phyloP scores from a whole-genome alignment of 2,113 vertebrate genomes.

The human (Homo sapiens) region DNA sequence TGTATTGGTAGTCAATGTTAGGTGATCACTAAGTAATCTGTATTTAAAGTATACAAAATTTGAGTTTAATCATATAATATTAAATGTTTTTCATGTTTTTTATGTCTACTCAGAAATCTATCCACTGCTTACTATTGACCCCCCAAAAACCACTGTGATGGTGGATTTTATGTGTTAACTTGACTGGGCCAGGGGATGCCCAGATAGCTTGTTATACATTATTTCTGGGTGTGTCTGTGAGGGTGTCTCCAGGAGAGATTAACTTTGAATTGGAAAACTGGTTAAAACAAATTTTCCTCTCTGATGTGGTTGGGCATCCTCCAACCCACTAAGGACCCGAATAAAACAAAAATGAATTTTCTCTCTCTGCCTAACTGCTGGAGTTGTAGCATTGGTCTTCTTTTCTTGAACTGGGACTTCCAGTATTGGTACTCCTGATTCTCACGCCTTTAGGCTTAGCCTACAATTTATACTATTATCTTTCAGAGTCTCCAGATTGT shows the following conservation, averaged over 20 bases:
- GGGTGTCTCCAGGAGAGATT: not conserved
- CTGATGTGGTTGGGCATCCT: not conserved
- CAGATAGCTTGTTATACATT: not conserved
- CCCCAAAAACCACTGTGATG: not conserved
- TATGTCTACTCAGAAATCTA: not conserved
- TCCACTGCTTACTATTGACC: not conserved
- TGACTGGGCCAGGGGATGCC: not conserved
- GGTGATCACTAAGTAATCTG: not conserved
- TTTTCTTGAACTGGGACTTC: not conserved
- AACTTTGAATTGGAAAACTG: not conserved
- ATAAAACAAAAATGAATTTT: not conserved
- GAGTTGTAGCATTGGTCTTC: not conserved
- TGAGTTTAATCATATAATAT: not conserved
- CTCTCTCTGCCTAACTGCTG: not conserved
- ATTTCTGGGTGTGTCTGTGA: not conserved
- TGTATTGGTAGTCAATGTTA: not conserved
- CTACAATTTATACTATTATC: not conserved
- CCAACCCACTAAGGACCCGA: not conserved
- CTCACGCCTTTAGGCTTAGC: not conserved
- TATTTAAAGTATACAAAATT: not conserved
- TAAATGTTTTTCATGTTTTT: not conserved
- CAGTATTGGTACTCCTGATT: not conserved
- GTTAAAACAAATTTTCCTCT: not conserved
- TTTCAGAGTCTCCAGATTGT: not conserved
- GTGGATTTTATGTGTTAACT: not conserved